A percentile compares a stretch with the other conserved stretches of the same genome.
phyloP scores from a whole-genome alignment of 2,888 invertebrate genomes.

The Drosophila recens region DNA sequence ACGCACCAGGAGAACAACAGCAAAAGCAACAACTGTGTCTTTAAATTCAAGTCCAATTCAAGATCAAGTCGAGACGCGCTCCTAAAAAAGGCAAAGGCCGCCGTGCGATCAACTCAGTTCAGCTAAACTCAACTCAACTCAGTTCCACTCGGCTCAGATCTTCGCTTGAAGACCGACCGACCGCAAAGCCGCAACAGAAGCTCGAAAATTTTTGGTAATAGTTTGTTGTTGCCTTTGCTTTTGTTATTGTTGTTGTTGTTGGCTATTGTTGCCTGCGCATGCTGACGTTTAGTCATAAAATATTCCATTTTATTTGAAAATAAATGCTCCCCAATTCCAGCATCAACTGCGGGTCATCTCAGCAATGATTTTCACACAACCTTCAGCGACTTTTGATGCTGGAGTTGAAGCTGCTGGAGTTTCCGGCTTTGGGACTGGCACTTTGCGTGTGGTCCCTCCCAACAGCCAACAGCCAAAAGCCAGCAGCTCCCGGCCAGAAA shows the following conservation, averaged over 20 bases:
- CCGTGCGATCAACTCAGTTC: conserved; percentile 12
- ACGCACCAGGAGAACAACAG: conserved; percentile 62
- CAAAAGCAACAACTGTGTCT: conserved; percentile 39
- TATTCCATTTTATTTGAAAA: conserved; percentile 78
- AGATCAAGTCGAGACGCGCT: conserved; percentile 38
- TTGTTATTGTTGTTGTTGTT: conserved; percentile 40
- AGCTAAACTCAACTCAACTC: conserved; percentile 11
- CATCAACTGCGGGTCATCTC: conserved; percentile 39
- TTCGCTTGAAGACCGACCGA: conserved; percentile 54
- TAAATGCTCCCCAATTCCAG: conserved; percentile 53
- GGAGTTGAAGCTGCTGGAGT: conserved; percentile 33
- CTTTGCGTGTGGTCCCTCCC: conserved; percentile 70
- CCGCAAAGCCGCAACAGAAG: conserved; percentile 78
- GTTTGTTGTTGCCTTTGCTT: conserved; percentile 59
- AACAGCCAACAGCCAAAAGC: neutral
- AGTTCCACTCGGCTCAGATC: conserved; percentile 17
- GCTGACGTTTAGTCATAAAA: conserved; percentile 79
- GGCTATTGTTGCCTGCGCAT: conserved; percentile 52
- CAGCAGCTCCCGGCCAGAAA: conserved; percentile 67
- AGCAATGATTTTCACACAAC: conserved; percentile 67
- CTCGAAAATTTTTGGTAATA: conserved; percentile 77
- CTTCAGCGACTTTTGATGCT: conserved; percentile 49
- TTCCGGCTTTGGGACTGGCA: conserved; percentile 48
- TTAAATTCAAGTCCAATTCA: conserved; percentile 55
- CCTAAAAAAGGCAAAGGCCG: conserved; percentile 61